These are phyloP conservation scores for Lacerta bilineata DNA, from an alignment of 2,797 vertebrate genomes.

Conservation along the genomic window DNA sequence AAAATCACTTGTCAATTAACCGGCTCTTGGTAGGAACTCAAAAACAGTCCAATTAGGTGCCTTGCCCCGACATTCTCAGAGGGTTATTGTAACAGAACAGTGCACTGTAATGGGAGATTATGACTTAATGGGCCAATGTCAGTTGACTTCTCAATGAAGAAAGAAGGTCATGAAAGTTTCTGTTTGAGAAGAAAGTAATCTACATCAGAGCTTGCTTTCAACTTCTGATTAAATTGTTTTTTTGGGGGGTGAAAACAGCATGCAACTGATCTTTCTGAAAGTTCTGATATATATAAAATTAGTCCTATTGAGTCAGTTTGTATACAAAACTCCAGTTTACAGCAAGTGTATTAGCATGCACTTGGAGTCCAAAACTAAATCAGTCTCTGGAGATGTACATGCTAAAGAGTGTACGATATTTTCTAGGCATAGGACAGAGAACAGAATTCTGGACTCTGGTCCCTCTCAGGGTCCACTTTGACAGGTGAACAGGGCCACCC, in stretches of 20 bases:
- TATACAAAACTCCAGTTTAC: neutral
- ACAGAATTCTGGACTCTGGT: too few relatives aligned
- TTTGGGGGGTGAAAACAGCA: neutral
- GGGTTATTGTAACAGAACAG: neutral
- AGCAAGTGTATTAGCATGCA: too few relatives aligned
- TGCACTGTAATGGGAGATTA: slow-evolving; percentile 21
- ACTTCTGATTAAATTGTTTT: neutral
- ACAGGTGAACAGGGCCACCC: too few relatives aligned
- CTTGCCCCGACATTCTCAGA: slow-evolving; percentile 3
- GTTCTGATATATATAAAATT: neutral
- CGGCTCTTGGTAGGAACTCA: slow-evolving; percentile 30
- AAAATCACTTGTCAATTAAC: slow-evolving; percentile 39
- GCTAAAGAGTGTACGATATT: too few relatives aligned
- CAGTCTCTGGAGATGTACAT: neutral
- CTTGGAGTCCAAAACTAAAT: too few relatives aligned
- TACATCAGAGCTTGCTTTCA: slow-evolving; percentile 20
- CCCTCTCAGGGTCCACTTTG: too few relatives aligned
- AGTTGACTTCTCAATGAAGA: slow-evolving; percentile 17
- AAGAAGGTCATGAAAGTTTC: slow-evolving; percentile 31
- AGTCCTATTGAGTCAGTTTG: neutral
- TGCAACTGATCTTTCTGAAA: neutral
- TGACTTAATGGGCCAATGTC: neutral
- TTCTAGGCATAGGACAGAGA: neutral
- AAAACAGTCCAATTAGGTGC: neutral
- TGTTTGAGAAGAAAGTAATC: neutral